phyloP scores from a whole-genome alignment of 1,140 invertebrate genomes.

The Zaprionus ornatus region DNA sequence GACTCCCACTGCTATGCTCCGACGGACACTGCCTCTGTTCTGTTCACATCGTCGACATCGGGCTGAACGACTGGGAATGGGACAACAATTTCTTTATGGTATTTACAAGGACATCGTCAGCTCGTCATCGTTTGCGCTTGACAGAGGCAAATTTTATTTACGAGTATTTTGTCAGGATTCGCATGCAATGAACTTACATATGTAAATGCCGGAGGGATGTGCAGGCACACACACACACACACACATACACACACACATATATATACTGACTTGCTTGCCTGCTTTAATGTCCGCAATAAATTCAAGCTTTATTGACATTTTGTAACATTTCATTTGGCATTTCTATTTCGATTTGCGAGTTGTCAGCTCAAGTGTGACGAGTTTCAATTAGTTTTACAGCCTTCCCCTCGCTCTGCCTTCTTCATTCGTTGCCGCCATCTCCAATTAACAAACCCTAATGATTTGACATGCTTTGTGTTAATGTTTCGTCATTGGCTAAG shows the following conservation, averaged over 20 bases:
- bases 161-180: slow-evolving; percentile 39
- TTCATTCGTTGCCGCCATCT: background rate
- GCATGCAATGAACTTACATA: slow-evolving; percentile 24
- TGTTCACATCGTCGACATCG: background rate
- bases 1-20: background rate
- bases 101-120: slow-evolving; percentile 78
- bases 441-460: slow-evolving; percentile 19
- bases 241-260: background rate
- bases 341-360: slow-evolving; percentile 5
- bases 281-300: slow-evolving; percentile 10
- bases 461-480: slow-evolving; percentile 10
- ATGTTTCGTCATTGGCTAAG: background rate
- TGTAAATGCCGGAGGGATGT: slow-evolving; percentile 33
- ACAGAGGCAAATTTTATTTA: slow-evolving; percentile 54
- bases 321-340: slow-evolving; percentile 11
- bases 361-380: slow-evolving; percentile 29
- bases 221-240: slow-evolving; percentile 14
- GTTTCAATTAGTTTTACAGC: slow-evolving; percentile 26
- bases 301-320: slow-evolving; percentile 33
- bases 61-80: background rate
- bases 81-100: slow-evolving; percentile 75
- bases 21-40: background rate
- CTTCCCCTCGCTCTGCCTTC: background rate
- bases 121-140: slow-evolving; percentile 68
- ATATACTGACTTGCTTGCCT: background rate